phyloP scores from a whole-genome alignment of 2,113 vertebrate species.

The Cochlearius cochlearius region DNA sequence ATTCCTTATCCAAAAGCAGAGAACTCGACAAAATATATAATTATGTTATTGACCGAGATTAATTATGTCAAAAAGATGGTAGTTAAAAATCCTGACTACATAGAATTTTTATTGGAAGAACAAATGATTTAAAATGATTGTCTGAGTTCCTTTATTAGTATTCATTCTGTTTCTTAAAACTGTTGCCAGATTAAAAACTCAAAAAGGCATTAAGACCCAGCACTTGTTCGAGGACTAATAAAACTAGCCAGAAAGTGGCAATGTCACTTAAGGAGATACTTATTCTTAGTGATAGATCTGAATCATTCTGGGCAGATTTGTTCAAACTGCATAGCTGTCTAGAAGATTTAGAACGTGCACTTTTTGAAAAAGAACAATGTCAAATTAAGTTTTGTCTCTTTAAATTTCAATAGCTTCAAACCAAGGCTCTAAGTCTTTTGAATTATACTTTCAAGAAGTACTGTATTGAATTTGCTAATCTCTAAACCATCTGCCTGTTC shows the following conservation, averaged over 20 bases:
- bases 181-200: not conserved
- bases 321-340: constrained; percentile 11
- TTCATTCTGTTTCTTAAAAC: not conserved
- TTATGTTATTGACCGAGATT: not conserved
- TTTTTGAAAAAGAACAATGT: constrained; percentile 32
- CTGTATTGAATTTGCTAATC: not conserved
- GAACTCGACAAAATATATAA: not conserved
- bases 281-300: not conserved
- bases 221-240: not conserved
- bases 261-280: not conserved
- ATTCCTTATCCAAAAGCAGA: not conserved
- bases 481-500: not conserved
- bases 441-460: not conserved
- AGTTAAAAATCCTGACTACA: not conserved
- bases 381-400: constrained; percentile 45
- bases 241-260: not conserved
- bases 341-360: constrained; percentile 4
- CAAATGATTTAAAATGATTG: not conserved
- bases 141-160: not conserved
- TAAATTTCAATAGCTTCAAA: constrained; percentile 28
- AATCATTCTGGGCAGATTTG: constrained; percentile 24
- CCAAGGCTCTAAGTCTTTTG: not conserved
- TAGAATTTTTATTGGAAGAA: not conserved
- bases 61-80: not conserved
- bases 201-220: not conserved